phyloP scores from a whole-genome alignment of 2,113 vertebrate species.

The Turdus rufiventris region DNA sequence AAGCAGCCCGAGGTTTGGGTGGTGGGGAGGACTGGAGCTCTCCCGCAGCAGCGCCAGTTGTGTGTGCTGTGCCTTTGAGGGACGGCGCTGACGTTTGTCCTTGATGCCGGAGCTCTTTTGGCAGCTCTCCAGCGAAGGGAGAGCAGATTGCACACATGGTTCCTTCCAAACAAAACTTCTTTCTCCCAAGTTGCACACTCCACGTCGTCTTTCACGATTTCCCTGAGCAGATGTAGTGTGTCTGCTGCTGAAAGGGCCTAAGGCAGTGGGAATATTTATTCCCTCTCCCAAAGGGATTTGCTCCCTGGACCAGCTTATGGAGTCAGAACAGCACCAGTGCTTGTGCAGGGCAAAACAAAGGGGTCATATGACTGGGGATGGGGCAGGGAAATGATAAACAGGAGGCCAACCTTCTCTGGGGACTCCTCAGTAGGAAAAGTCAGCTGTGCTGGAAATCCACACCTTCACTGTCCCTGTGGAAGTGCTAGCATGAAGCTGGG shows the following conservation, averaged over 20 bases:
- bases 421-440: not conserved
- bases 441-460: not conserved
- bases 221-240: not conserved
- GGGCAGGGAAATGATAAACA: not conserved
- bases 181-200: not conserved
- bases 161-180: slow-evolving; percentile 22
- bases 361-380: not conserved
- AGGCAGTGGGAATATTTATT: not conserved
- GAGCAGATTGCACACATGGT: not conserved
- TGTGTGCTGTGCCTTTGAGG: slow-evolving; percentile 15
- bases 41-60: not conserved
- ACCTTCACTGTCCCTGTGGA: not conserved
- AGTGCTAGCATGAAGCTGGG: not conserved
- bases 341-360: not conserved
- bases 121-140: not conserved
- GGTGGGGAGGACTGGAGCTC: not conserved
- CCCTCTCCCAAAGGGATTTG: not conserved
- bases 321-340: not conserved
- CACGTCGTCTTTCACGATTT: not conserved
- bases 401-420: not conserved
- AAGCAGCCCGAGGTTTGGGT: not conserved
- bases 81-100: not conserved
- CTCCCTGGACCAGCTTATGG: not conserved
- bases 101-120: not conserved
- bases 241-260: not conserved